Evolutionary conservation across 1,140 invertebrate species (phyloP).

Genomic region (Frieseomelitta varia): DNA sequence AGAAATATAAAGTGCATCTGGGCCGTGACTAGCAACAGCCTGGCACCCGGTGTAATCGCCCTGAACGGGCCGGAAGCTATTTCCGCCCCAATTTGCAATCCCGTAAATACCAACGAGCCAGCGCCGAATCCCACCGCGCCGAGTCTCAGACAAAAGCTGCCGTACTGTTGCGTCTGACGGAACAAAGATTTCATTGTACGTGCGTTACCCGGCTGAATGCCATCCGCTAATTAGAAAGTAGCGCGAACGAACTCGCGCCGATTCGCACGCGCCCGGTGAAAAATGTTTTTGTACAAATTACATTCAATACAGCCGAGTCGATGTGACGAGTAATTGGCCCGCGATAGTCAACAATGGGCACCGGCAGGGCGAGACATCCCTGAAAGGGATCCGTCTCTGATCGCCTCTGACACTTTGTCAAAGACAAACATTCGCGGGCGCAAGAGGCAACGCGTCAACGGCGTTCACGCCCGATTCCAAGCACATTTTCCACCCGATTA

Average conservation of each 20-base stretch:
- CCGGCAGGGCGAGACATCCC: not conserved
- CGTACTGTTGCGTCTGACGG: constrained; percentile 85
- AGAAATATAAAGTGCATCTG: constrained; percentile 88
- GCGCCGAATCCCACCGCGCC: constrained; percentile 90
- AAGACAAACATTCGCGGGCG: constrained; percentile 5
- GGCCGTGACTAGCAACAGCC: constrained; percentile 85
- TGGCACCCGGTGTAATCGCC: constrained; percentile 83
- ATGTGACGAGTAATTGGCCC: not conserved
- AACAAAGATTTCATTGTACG: constrained; percentile 54
- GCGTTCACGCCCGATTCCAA: not conserved
- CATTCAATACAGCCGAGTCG: not conserved
- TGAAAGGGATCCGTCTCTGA: not conserved
- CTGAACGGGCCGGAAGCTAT: constrained; percentile 82
- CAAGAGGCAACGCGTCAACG: not conserved
- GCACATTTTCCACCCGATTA: not conserved
- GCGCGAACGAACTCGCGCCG: not conserved
- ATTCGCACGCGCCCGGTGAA: not conserved
- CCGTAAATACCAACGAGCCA: constrained; percentile 86
- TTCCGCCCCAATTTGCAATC: constrained; percentile 85
- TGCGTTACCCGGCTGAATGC: not conserved
- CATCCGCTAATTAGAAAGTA: constrained; percentile 13
- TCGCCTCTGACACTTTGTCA: not conserved
- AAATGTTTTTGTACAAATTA: not conserved
- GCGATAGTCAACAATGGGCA: not conserved
- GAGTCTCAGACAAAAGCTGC: constrained; percentile 91